A percentile compares a stretch with the other conserved stretches of the same genome.
These are phyloP conservation scores for Brachyhypopomus gauderio DNA, from an alignment of 2,113 vertebrate species.

Conservation along the genomic window DNA sequence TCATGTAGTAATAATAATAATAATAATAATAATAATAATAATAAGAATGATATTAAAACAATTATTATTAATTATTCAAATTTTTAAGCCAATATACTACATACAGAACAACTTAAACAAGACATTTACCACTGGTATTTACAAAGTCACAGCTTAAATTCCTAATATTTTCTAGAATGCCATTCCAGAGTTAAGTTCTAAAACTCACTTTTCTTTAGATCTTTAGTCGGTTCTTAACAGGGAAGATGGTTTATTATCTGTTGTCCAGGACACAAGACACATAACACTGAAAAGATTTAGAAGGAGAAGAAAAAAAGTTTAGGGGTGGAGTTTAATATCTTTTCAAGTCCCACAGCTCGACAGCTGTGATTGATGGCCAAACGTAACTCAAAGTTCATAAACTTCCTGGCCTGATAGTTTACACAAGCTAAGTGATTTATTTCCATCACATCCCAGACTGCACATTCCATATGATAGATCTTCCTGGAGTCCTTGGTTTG, in stretches of 20 bases:
- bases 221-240: background rate
- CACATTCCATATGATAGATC: constrained; percentile 85
- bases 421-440: constrained; percentile 88
- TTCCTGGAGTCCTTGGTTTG: constrained; percentile 74
- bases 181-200: background rate
- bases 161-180: too few species aligned
- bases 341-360: constrained; percentile 76
- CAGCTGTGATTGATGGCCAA: constrained; percentile 86
- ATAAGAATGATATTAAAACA: too few species aligned
- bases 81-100: too few species aligned
- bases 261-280: constrained; percentile 26
- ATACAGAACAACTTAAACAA: too few species aligned
- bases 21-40: too few species aligned
- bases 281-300: constrained; percentile 31
- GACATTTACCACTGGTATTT: too few species aligned
- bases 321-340: constrained; percentile 27
- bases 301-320: constrained; percentile 25
- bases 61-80: too few species aligned
- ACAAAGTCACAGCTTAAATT: too few species aligned
- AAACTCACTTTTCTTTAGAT: background rate
- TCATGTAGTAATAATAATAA: too few species aligned
- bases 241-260: constrained; percentile 37
- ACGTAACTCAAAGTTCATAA: constrained; percentile 87
- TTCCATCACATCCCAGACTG: constrained; percentile 83
- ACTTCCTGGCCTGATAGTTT: constrained; percentile 88